Conservation (phyloP, 2,888 invertebrate species). For the Amblyjoppa fuscipennis region DNA sequence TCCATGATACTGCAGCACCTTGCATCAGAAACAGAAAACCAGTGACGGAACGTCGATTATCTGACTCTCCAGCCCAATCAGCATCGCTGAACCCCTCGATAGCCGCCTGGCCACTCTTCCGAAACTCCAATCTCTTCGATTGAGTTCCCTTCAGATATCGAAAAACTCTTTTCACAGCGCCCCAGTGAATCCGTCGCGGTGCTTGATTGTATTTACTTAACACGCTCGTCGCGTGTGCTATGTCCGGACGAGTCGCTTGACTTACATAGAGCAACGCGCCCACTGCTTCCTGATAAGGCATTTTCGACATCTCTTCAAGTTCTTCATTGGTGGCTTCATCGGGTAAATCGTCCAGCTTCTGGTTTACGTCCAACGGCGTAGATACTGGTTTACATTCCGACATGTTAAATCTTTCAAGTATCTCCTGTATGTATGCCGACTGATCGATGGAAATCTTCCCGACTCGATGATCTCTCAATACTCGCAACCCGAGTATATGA, state of each 20-base stretch:
- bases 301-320: background rate
- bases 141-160: conserved; percentile 1
- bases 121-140: background rate
- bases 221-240: conserved; percentile 1
- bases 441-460: conserved; percentile 61
- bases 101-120: background rate
- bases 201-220: background rate
- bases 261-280: too few species aligned
- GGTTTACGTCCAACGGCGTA: conserved; percentile 51
- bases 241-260: too few species aligned
- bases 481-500: conserved; percentile 68
- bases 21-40: too few species aligned
- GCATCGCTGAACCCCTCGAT: conserved; percentile 2
- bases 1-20: too few species aligned
- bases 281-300: conserved; percentile 1
- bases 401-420: conserved; percentile 53
- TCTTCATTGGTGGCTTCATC: background rate
- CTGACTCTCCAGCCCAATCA: conserved; percentile 6
- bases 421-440: conserved; percentile 63
- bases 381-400: conserved; percentile 46
- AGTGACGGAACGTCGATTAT: too few species aligned
- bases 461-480: conserved; percentile 49
- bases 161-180: background rate
- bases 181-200: background rate
- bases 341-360: background rate